These are phyloP conservation scores for Hydractinia symbiolongicarpus DNA, from an alignment of 30 jellyfish, hydroid and myxozoan species.

Conservation along the genomic window DNA sequence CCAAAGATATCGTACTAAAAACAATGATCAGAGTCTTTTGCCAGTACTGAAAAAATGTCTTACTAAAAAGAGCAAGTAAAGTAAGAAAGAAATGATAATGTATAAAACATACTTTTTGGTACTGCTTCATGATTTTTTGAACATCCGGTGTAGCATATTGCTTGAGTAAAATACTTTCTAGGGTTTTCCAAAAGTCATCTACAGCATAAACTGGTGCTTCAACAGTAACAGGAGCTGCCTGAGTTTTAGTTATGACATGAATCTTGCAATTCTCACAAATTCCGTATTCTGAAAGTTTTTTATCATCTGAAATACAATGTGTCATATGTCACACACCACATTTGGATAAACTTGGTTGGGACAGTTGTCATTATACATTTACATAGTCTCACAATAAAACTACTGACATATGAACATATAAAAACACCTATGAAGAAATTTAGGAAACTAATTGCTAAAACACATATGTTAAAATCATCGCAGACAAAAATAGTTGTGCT, in stretches of 20 bases:
- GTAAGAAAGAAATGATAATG: background rate
- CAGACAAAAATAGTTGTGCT: too few relatives aligned
- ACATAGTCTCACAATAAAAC: too few relatives aligned
- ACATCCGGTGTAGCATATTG: slow-evolving; percentile 5
- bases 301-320: slow-evolving; percentile 16
- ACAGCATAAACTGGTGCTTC: background rate
- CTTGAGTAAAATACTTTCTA: slow-evolving; percentile 9
- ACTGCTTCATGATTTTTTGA: slow-evolving; percentile 10
- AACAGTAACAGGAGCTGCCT: background rate
- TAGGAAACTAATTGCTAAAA: too few relatives aligned
- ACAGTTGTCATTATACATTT: too few relatives aligned
- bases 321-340: background rate
- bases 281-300: slow-evolving; percentile 17
- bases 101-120: background rate
- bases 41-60: too few relatives aligned
- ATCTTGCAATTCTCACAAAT: slow-evolving; percentile 1
- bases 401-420: too few relatives aligned
- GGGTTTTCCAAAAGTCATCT: slow-evolving; percentile 28
- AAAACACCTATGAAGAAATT: too few relatives aligned
- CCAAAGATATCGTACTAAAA: too few relatives aligned
- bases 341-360: too few relatives aligned
- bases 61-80: too few relatives aligned
- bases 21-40: too few relatives aligned
- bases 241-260: slow-evolving; percentile 1
- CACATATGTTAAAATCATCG: too few relatives aligned